Evolutionary conservation across 1,140 invertebrate genomes (phyloP).

Genomic region (Euglossa dilemma): DNA sequence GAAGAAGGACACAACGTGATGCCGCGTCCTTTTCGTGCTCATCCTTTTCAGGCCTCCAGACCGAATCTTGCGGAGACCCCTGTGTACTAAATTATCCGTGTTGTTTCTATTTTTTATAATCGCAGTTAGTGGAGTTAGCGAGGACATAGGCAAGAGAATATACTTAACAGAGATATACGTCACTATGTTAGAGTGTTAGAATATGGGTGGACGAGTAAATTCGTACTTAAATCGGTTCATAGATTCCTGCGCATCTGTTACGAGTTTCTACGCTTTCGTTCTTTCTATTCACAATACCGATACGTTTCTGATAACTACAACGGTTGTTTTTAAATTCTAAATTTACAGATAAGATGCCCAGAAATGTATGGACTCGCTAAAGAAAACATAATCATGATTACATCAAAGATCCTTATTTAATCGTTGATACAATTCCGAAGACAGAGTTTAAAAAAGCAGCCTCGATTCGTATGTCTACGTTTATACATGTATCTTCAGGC

Average conservation of each 20-base stretch:
- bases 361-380: not conserved
- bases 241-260: not conserved
- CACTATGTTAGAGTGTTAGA: constrained; percentile 27
- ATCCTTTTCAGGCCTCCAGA: constrained; percentile 46
- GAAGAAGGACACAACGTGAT: constrained; percentile 10
- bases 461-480: not conserved
- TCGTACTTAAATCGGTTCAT: constrained; percentile 15
- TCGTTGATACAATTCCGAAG: not conserved
- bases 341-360: not conserved
- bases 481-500: not conserved
- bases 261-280: not conserved
- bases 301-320: not conserved
- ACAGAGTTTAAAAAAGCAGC: not conserved
- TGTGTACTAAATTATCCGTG: constrained; percentile 65
- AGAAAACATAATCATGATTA: not conserved
- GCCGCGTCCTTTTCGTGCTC: constrained; percentile 45
- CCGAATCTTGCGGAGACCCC: constrained; percentile 28
- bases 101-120: constrained; percentile 75
- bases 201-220: not conserved
- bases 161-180: constrained; percentile 36
- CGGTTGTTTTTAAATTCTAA: not conserved
- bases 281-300: not conserved
- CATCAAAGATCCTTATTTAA: constrained; percentile 20
- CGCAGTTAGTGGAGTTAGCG: constrained; percentile 65
- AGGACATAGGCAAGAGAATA: constrained; percentile 39